Conservation (phyloP, 30 jellyfish, hydroid and myxozoan species). For the Rhopilema esculentum region DNA sequence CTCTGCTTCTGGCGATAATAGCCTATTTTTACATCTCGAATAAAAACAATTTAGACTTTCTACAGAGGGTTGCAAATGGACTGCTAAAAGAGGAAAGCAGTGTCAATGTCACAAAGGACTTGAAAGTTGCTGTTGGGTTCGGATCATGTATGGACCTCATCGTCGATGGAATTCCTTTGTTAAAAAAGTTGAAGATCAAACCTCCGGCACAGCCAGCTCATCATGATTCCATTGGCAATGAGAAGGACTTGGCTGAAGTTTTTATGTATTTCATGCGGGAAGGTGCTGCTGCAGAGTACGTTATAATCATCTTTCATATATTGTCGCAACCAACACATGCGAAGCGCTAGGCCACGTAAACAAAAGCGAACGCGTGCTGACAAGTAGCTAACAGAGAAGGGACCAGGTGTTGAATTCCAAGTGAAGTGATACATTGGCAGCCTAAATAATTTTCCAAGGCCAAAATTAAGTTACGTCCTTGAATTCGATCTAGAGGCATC, state of each 20-base stretch:
- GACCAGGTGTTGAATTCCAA: no score
- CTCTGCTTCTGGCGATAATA: constrained; percentile 42
- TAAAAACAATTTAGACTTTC: constrained; percentile 21
- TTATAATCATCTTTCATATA: not conserved
- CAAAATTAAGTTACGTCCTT: no score
- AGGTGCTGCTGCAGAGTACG: constrained; percentile 98
- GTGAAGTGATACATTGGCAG: no score
- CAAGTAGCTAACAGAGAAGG: no score
- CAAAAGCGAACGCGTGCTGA: not conserved
- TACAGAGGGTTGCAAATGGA: constrained; percentile 63
- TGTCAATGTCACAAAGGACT: constrained; percentile 72
- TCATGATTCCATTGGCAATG: constrained; percentile 67
- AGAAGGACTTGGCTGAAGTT: constrained; percentile 69
- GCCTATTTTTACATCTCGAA: constrained; percentile 35
- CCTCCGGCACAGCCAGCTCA: constrained; percentile 80
- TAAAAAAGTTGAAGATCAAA: constrained; percentile 42
- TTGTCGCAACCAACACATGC: not conserved
- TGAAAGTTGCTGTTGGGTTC: constrained; percentile 89
- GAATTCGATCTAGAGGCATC: no score
- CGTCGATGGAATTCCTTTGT: constrained; percentile 82
- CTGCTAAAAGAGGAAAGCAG: constrained; percentile 69
- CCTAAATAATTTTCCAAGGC: no score
- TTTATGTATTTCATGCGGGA: constrained; percentile 85
- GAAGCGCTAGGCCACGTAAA: not conserved
- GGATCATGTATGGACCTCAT: constrained; percentile 91